A percentile compares a stretch with the other conserved stretches of the same genome.
phyloP scores from a whole-genome alignment of 2,888 invertebrate species.

The Matsumyia berberina region DNA sequence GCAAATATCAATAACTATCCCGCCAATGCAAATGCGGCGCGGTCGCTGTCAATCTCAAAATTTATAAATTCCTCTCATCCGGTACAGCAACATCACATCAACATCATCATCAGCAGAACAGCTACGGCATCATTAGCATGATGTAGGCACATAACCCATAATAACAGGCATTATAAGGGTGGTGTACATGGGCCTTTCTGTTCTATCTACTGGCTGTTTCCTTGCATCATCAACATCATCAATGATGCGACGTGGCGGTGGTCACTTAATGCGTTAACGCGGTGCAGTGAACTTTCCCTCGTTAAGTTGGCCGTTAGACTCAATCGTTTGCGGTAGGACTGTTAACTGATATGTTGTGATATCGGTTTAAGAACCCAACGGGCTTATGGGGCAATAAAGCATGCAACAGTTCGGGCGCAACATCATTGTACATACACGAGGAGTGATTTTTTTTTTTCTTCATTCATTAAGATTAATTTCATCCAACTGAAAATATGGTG shows the following conservation, averaged over 20 bases:
- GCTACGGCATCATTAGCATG: slow-evolving; percentile 72
- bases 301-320: slow-evolving; percentile 63
- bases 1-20: slow-evolving; percentile 40
- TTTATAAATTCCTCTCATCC: slow-evolving; percentile 75
- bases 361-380: slow-evolving; percentile 65
- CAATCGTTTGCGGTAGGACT: slow-evolving; percentile 40
- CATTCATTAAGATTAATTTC: slow-evolving; percentile 76
- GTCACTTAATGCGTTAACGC: slow-evolving; percentile 72
- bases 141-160: slow-evolving; percentile 74
- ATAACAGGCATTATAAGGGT: slow-evolving; percentile 74
- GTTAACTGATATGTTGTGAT: slow-evolving; percentile 73
- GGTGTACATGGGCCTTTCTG: slow-evolving; percentile 65
- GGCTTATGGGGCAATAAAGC: slow-evolving; percentile 54
- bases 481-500: slow-evolving; percentile 55
- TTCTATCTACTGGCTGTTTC: slow-evolving; percentile 59
- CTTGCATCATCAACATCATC: slow-evolving; percentile 68
- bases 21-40: slow-evolving; percentile 63
- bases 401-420: slow-evolving; percentile 56
- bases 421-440: slow-evolving; percentile 49
- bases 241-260: slow-evolving; percentile 60
- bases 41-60: slow-evolving; percentile 71
- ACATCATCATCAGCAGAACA: slow-evolving; percentile 51
- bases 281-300: slow-evolving; percentile 75
- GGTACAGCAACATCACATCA: slow-evolving; percentile 58
- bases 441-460: slow-evolving; percentile 44